phyloP scores from a whole-genome alignment of 92 coral and sea anemone genomes.

The Pocillopora grandis region DNA sequence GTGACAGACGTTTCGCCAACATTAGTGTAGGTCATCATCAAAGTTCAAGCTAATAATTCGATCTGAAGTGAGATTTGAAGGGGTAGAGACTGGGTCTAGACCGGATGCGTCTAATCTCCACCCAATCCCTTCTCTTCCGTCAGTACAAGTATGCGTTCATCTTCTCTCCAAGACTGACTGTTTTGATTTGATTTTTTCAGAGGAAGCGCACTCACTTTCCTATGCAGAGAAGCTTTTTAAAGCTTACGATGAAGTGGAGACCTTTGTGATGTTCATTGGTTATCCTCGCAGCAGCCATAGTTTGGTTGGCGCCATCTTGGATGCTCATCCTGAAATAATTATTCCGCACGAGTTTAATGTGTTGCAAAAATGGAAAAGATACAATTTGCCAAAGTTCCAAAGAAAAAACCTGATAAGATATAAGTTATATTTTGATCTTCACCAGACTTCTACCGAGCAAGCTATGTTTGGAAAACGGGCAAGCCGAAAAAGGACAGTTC shows the following conservation, averaged over 20 bases:
- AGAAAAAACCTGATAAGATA: conserved; percentile 14
- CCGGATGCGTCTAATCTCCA: too few species aligned
- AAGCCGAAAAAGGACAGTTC: too few species aligned
- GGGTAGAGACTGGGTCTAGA: too few species aligned
- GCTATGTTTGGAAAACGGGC: conserved; percentile 12
- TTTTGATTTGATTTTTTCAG: background rate
- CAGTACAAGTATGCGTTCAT: too few species aligned
- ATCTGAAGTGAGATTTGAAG: too few species aligned
- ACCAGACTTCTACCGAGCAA: conserved; percentile 8
- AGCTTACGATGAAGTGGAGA: conserved; percentile 23
- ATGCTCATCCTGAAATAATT: conserved; percentile 58
- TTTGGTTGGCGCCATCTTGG: conserved; percentile 46
- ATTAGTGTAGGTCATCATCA: too few species aligned
- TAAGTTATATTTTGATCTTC: conserved; percentile 17
- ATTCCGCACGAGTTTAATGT: conserved; percentile 46
- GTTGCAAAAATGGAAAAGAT: conserved; percentile 15
- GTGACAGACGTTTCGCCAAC: too few species aligned
- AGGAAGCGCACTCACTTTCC: background rate
- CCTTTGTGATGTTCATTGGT: conserved; percentile 56
- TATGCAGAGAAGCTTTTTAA: conserved; percentile 9
- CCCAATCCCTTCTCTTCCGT: too few species aligned
- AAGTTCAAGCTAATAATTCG: too few species aligned
- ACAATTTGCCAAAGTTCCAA: background rate
- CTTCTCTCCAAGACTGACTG: background rate
- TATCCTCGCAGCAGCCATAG: conserved; percentile 55